Conservation (phyloP, 2,888 invertebrate genomes). For the Hyppa rectilinea region DNA sequence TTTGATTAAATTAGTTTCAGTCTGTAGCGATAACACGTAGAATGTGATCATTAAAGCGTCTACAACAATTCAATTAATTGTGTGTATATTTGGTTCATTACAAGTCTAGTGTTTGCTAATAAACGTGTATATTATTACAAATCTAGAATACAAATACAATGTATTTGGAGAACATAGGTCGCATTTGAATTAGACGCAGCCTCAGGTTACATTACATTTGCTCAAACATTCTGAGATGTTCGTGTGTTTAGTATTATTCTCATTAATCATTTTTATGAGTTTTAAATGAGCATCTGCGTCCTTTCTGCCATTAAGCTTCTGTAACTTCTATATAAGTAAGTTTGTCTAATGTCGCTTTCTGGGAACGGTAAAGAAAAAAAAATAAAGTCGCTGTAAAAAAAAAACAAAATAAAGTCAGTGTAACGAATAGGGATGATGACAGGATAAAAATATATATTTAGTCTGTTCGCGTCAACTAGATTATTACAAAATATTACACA, state of each 20-base stretch:
- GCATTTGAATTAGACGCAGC: slow-evolving; percentile 20
- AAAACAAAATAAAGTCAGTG: too few species aligned
- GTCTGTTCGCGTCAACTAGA: too few species aligned
- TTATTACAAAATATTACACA: too few species aligned
- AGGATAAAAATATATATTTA: too few species aligned
- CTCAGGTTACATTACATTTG: slow-evolving; percentile 21
- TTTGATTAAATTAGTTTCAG: slow-evolving; percentile 10
- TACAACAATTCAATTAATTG: slow-evolving; percentile 28
- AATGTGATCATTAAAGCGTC: slow-evolving; percentile 4
- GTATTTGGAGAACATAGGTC: slow-evolving; percentile 27
- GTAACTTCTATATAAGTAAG: neutral
- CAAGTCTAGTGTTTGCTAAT: slow-evolving; percentile 17
- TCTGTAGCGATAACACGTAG: slow-evolving; percentile 7
- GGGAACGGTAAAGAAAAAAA: too few species aligned
- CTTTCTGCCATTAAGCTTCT: slow-evolving; percentile 19
- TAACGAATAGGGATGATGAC: too few species aligned
- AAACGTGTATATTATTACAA: slow-evolving; percentile 33
- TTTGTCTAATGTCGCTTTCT: neutral
- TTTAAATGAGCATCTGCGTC: slow-evolving; percentile 46
- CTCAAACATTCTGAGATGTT: slow-evolving; percentile 32
- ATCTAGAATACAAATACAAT: slow-evolving; percentile 32
- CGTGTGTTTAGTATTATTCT: slow-evolving; percentile 37
- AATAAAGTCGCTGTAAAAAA: too few species aligned
- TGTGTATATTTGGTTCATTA: slow-evolving; percentile 23
- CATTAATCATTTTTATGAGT: slow-evolving; percentile 57